Conservation (phyloP, 2,888 invertebrate species). For the Oscheius sp. region DNA sequence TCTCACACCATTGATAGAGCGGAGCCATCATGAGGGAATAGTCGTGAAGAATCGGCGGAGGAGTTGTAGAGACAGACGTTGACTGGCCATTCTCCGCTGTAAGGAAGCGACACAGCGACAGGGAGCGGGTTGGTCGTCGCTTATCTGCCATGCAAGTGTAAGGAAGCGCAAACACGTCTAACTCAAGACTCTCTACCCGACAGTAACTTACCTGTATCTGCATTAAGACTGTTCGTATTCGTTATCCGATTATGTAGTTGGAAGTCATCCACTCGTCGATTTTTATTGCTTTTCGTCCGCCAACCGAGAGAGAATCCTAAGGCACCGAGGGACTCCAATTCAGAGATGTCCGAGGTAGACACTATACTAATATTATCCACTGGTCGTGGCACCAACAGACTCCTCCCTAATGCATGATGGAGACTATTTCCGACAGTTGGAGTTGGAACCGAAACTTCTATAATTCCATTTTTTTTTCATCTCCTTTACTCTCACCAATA, state of each 20-base stretch:
- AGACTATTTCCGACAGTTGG: conserved; percentile 7
- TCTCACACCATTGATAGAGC: conserved; percentile 64
- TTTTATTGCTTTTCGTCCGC: conserved; percentile 49
- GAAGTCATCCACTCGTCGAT: conserved; percentile 49
- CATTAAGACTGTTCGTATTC: conserved; percentile 26
- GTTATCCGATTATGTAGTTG: conserved; percentile 38
- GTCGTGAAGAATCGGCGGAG: conserved; percentile 49
- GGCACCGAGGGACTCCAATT: conserved; percentile 64
- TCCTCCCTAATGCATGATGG: conserved; percentile 33
- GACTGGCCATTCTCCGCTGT: conserved; percentile 29
- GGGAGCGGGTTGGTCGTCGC: conserved; percentile 45
- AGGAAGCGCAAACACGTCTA: too few relatives aligned
- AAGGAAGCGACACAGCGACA: conserved; percentile 51
- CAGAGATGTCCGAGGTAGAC: conserved; percentile 64
- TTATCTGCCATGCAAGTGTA: conserved; percentile 33
- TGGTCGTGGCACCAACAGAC: conserved; percentile 55
- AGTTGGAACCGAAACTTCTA: conserved; percentile 22
- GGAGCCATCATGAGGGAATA: conserved; percentile 67
- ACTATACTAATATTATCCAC: conserved; percentile 63
- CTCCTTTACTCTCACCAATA: conserved; percentile 18
- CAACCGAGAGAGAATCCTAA: conserved; percentile 62
- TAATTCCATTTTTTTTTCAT: neutral
- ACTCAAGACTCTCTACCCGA: neutral
- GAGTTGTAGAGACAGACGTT: conserved; percentile 9
- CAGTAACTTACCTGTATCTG: conserved; percentile 18